Evolutionary conservation across 2,888 invertebrate genomes (phyloP), one percentile per base, ranked within the genome.

Genomic region (Lysandra bellargus): DNA sequence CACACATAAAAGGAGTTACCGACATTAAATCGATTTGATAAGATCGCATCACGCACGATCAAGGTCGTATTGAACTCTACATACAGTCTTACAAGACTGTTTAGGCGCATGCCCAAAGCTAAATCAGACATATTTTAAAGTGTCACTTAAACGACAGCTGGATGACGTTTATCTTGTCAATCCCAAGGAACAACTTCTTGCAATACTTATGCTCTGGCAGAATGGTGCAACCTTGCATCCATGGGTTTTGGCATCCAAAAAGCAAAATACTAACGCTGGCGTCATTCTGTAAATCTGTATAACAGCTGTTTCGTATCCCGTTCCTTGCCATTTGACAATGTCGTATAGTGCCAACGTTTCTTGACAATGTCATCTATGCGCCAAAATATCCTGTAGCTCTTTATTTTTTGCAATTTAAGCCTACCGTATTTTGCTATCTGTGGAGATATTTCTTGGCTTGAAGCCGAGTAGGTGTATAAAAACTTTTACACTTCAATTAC

Each of bases 401-500:
- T 9, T 9, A 44, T 44, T 17, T 57, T 57, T 57, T 57, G 57
- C 57, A 57, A 57, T 57, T 57, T 17, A 57, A 57, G 4, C 17
- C 12, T 4, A 57, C 14, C 17, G 57, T 57, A 57, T 57, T 57
- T 57, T 57, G 57, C 57, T 57, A 57, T 57, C 57, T 57, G 57
- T 57, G 5, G 57, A 17, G 57, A 57, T 57, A 57, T 57, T 17
- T 17, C 57, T 57, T 57, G 57, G 17, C 57, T 17, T 17, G 17
- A 57, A 57, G 17, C 17, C 57, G 57, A 17, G 33, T 69, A 33
- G 69, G 30, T n/a, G 23, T 3, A 49, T 9, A 44, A 49, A 61
- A 61, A 61, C 23, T 61, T 61, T 61, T 61, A 64, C 64, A 69
- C 69, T 37, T 49, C 30, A 75, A 75, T 75, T 75, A 75, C 23